Conservation (phyloP, 2,113 vertebrate genomes). For the Alligator sinensis region DNA sequence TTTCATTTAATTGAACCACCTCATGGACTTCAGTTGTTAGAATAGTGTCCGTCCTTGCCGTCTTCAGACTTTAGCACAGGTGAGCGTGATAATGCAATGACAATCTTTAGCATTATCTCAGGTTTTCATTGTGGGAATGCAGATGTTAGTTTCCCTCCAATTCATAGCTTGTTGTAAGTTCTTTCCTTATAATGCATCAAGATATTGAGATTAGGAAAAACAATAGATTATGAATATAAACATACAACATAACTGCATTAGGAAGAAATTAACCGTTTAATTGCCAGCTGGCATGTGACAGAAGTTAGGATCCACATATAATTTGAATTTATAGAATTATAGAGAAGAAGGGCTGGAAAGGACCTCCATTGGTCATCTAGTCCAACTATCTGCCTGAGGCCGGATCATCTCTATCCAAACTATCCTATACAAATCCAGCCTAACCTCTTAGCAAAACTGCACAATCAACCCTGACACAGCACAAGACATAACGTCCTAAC, state of each 20-base stretch:
- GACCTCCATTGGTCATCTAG: too few species aligned
- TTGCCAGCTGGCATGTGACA: not conserved
- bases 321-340: not conserved
- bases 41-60: not conserved
- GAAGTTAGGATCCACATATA: not conserved
- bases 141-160: not conserved
- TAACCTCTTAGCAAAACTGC: too few species aligned
- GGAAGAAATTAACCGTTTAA: not conserved
- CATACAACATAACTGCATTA: not conserved
- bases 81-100: not conserved
- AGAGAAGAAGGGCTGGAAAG: too few species aligned
- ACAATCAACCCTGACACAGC: too few species aligned
- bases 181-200: not conserved
- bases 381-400: too few species aligned
- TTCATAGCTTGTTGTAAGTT: too few species aligned
- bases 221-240: not conserved
- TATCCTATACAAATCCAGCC: too few species aligned
- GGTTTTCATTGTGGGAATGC: not conserved
- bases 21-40: not conserved
- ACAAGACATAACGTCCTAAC: too few species aligned
- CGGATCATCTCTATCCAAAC: too few species aligned
- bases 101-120: not conserved
- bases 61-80: not conserved
- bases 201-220: not conserved
- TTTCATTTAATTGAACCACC: not conserved